Conservation (phyloP, 2,113 vertebrate genomes). For the Xiphias gladius region DNA sequence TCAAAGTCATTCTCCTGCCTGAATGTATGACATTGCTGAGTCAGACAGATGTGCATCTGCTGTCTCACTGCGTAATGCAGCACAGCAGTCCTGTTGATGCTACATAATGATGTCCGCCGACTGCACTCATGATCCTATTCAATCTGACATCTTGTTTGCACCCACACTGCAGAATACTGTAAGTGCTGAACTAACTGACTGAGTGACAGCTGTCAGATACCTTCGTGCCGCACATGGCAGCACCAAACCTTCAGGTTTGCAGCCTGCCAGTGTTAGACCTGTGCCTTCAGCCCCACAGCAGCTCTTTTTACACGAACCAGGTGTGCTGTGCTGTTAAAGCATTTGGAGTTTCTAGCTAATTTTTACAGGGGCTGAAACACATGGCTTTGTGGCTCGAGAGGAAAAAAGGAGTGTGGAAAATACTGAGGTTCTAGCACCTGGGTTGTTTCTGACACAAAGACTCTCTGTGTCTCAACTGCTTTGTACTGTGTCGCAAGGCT, state of each 20-base stretch:
- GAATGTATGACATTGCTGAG: conserved; percentile 33
- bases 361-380: conserved; percentile 68
- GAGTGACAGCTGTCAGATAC: conserved; percentile 41
- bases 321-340: conserved; percentile 40
- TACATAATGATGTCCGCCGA: background rate
- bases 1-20: conserved; percentile 8
- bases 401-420: conserved; percentile 64
- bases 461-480: conserved; percentile 40
- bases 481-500: conserved; percentile 31
- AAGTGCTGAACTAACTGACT: conserved; percentile 27
- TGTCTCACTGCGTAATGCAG: conserved; percentile 10
- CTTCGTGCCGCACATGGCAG: background rate
- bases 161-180: background rate
- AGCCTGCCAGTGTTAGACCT: conserved; percentile 6
- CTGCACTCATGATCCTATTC: conserved; percentile 28
- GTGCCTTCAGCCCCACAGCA: conserved; percentile 27
- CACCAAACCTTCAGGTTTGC: background rate
- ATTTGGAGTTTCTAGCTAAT: conserved; percentile 28
- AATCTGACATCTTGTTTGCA: conserved; percentile 56
- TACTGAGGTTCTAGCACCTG: conserved; percentile 67
- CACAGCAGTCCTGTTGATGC: background rate
- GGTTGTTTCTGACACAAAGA: conserved; percentile 64
- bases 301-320: conserved; percentile 51
- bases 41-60: conserved; percentile 38
- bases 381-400: conserved; percentile 51